Evolutionary conservation across 2,888 invertebrate genomes (phyloP), one percentile per base, ranked within the genome.

Genomic region (Nebria brevicollis): DNA sequence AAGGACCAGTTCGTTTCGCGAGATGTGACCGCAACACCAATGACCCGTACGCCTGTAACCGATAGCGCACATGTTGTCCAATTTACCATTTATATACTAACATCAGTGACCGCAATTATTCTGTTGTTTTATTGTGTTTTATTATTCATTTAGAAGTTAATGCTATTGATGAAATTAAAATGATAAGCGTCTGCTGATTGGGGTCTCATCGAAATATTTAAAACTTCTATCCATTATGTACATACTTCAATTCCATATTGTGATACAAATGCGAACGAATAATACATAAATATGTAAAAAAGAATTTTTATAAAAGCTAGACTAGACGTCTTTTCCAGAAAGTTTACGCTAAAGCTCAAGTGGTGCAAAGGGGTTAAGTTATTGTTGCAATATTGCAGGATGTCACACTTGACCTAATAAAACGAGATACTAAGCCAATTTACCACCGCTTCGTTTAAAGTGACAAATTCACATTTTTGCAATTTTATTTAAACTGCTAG

Each of bases 11-110:
- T 66, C 77, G 77, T 68, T 66, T 77, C 77, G 77, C 77, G 77
- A 77, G 34, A 70, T 25, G 25, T 66, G 68, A 66, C 76, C 76
- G 42, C 76, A 76, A 54, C 77, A 66, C 42, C 65, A 66, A 4
- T 78, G 77, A 77, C 77, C 77, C 77, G 72, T 65, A 54, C 25
- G 77, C 72, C 72, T 65, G 78, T 26, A 41, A 78, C 73, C 42
- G 78, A 78, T 78, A 66, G 42, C 78, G 70, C 70, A 70, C 70
- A 70, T 70, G 70, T 70, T 25, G 34, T 15, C 70, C 70, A 70
- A 5, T 54, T 54, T 54, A 54, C 54, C 54, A 54, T 54, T 54
- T 54, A 54, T 25, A 25, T 26, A 25, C 11, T 5, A 70, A 68
- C 68, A 68, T 11, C 70, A 70, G 25, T 70, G 15, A 70, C 20